Evolutionary conservation across 1,140 invertebrate genomes (phyloP).

Genomic region (Lutraria rhynchaena): DNA sequence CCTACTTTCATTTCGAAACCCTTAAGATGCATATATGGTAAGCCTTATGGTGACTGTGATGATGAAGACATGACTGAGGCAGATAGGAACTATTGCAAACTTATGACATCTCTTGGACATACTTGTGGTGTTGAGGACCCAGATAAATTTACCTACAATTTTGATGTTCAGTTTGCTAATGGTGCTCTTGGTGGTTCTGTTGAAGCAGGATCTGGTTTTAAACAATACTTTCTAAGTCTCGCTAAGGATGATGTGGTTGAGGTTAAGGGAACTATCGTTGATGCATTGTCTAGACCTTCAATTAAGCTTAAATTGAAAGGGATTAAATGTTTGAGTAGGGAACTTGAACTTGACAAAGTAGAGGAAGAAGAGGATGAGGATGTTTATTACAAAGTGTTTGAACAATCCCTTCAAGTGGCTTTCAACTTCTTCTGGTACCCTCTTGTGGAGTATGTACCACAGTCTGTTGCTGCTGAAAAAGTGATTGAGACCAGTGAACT

Average conservation of each 20-base stretch:
- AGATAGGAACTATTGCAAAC: constrained; percentile 63
- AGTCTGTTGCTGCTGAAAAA: constrained; percentile 11
- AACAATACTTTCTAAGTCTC: constrained; percentile 64
- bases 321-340: constrained; percentile 65
- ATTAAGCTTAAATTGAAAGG: constrained; percentile 69
- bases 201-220: constrained; percentile 69
- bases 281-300: constrained; percentile 56
- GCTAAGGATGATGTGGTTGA: constrained; percentile 61
- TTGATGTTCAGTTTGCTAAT: constrained; percentile 49
- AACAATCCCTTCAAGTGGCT: constrained; percentile 68
- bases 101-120: constrained; percentile 66
- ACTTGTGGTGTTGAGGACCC: constrained; percentile 70
- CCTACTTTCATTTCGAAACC: constrained; percentile 72
- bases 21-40: constrained; percentile 74
- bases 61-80: constrained; percentile 55
- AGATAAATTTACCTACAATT: constrained; percentile 67
- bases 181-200: not conserved
- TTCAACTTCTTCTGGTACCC: constrained; percentile 78
- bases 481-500: not conserved
- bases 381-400: constrained; percentile 58
- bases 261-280: constrained; percentile 66
- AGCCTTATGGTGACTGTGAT: constrained; percentile 66
- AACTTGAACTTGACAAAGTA: constrained; percentile 62
- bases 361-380: constrained; percentile 68
- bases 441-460: constrained; percentile 65